Evolutionary conservation across 2,888 invertebrate species (phyloP), one percentile per base, ranked within the genome.

Genomic region (Mimumesa dahlbomi): DNA sequence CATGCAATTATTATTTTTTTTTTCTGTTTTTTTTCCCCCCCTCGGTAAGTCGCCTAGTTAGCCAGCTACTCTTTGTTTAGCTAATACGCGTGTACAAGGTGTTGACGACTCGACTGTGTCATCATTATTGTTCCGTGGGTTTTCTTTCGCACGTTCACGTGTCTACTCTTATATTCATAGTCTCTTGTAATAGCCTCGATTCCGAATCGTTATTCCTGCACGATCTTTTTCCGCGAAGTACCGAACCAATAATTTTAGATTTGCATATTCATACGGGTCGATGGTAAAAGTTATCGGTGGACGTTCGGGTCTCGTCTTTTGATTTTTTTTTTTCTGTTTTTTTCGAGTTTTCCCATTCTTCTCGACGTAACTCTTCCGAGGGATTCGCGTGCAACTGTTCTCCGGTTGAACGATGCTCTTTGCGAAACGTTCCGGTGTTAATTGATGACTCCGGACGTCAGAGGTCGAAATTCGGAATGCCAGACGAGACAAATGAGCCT

Each of bases 1-100:
- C 38, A 21, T 38, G 42, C 43, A 63, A 66, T 69, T 73, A 64
- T 73, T 68, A 57, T 65, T 52, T 63, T 59, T 34, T n/a, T 53
- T 21, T 21, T 14, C n/a, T n/a, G n/a, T n/a, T n/a, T n/a, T n/a
- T n/a, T n/a, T 18, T 40, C 14, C 40, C 4, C 18, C 25, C 25
- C 25, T 25, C 25, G 25, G 22, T 9, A 1, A 1, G 7, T 6
- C 22, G 34, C 5, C 19, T 14, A 29, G 6, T 43, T 21, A 2
- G 0, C 7, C 42, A 3, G 25, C 7, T 25, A 25, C 25, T 5
- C 7, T 7, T 3, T 7, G 25, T 25, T 25, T 25, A 25, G 25
- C 7, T 25, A 25, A 7, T 25, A 5, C 25, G 4, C 25, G 25
- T 25, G 3, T 7, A 7, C 7, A 25, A 25, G 4, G 25, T 25